Percentiles rank a stretch among this genome's conserved stretches.
Evolutionary conservation across 2,888 invertebrate genomes (phyloP).

Genomic region (Aricia artaxerxes): DNA sequence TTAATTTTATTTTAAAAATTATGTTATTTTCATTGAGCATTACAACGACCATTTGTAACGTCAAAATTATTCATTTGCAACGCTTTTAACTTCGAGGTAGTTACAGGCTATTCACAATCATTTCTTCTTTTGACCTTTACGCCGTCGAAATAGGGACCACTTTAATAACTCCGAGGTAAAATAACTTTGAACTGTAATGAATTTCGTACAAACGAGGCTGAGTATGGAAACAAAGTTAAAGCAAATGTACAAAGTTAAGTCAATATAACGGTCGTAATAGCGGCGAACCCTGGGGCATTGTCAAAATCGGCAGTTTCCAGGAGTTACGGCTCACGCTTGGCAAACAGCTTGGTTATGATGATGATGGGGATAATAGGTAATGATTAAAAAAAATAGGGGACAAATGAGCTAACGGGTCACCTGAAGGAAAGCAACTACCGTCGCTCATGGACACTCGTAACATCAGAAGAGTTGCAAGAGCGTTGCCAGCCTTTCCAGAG

Average conservation of each 20-base stretch:
- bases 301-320: neutral
- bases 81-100: neutral
- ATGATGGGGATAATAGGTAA: neutral
- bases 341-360: neutral
- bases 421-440: too few species aligned
- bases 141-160: neutral
- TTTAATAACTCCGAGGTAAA: neutral
- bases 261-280: neutral
- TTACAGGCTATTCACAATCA: neutral
- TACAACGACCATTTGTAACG: neutral
- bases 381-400: too few species aligned
- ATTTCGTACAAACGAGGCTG: neutral
- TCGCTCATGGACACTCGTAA: too few species aligned
- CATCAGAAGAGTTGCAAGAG: too few species aligned
- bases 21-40: too few species aligned
- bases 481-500: too few species aligned
- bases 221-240: neutral
- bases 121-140: neutral
- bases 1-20: too few species aligned
- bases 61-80: neutral
- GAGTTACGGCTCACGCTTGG: neutral
- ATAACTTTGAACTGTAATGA: neutral
- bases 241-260: conserved; percentile 13
- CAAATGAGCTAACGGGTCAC: too few species aligned
- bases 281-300: neutral